Conservation (phyloP, 2,888 invertebrate species). For the Erebia ligea region DNA sequence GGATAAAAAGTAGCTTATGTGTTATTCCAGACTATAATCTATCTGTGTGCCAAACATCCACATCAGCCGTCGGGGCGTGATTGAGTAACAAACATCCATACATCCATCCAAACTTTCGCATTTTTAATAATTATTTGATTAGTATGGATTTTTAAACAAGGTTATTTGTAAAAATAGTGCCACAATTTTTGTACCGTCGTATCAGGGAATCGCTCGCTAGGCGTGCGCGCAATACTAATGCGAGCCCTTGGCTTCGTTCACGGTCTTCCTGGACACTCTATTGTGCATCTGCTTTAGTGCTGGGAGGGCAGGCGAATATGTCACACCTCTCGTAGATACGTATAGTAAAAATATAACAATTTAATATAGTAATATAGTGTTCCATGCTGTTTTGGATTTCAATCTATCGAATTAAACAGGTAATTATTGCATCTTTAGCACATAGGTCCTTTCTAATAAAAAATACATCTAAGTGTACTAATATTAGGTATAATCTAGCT, state of each 20-base stretch:
- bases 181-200: constrained; percentile 20
- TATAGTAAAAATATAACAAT: neutral
- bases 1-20: no score
- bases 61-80: no score
- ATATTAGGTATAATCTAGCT: no score
- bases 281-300: constrained; percentile 64
- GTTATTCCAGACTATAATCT: no score
- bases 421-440: neutral
- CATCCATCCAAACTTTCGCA: no score
- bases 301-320: constrained; percentile 57
- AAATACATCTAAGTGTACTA: neutral
- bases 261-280: constrained; percentile 65
- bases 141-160: no score
- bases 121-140: no score
- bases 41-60: no score
- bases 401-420: neutral
- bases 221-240: constrained; percentile 67
- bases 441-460: neutral
- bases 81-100: no score
- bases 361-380: neutral
- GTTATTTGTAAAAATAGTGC: neutral
- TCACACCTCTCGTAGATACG: constrained; percentile 32
- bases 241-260: constrained; percentile 53
- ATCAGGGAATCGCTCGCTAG: constrained; percentile 32
- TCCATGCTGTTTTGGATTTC: constrained; percentile 1